Percentiles rank a stretch among this genome's conserved stretches.
phyloP scores from a whole-genome alignment of 2,113 vertebrate genomes.

The Entosphenus tridentatus region DNA sequence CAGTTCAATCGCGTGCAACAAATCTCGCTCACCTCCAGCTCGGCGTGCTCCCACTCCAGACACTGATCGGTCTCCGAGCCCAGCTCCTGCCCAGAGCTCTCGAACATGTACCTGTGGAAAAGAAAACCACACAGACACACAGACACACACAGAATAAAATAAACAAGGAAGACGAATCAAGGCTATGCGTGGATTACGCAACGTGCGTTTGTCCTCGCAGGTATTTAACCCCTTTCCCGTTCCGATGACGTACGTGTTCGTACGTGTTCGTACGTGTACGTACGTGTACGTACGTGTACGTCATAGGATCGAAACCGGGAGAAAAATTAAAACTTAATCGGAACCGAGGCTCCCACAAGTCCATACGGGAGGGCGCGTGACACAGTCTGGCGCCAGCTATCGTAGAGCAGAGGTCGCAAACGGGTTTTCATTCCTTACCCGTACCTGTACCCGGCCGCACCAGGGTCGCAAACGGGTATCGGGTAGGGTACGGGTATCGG shows the following conservation, averaged over 20 bases:
- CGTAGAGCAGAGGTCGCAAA: no score
- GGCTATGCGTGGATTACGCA: background rate
- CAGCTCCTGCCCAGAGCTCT: slow-evolving; percentile 29
- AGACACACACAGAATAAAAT: background rate
- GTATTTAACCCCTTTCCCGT: background rate
- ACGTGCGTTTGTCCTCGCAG: background rate
- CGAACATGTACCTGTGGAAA: slow-evolving; percentile 41
- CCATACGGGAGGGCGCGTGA: no score
- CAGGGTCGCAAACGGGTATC: no score
- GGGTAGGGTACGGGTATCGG: no score
- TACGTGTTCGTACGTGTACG: background rate
- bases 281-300: background rate
- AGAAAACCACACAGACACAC: background rate
- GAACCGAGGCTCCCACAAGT: no score
- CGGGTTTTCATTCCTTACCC: no score
- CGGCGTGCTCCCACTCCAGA: slow-evolving; percentile 66
- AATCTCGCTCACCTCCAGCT: slow-evolving; percentile 36
- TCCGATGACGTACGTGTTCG: background rate
- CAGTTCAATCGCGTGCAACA: background rate
- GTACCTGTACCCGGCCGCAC: no score
- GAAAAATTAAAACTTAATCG: background rate
- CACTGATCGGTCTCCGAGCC: slow-evolving; percentile 38
- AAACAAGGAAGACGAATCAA: no score
- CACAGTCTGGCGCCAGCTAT: no score
- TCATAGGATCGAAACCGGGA: background rate